A percentile compares a stretch with the other conserved stretches of the same genome.
Conservation (phyloP, 2,888 invertebrate genomes). For the Standfussiana lucernea region DNA sequence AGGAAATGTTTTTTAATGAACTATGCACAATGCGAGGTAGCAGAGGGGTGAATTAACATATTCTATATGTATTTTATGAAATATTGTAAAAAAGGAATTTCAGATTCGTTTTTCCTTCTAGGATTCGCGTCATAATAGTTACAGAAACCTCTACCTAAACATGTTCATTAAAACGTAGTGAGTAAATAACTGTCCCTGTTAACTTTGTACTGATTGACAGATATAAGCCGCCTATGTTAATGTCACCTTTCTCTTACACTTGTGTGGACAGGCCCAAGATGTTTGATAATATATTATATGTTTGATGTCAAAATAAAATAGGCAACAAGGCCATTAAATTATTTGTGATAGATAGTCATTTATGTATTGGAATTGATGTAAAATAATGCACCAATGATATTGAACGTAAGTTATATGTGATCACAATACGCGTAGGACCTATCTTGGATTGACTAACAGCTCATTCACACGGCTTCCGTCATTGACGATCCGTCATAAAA, state of each 20-base stretch:
- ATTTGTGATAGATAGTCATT: slow-evolving; percentile 43
- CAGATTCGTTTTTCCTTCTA: background rate
- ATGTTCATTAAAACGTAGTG: background rate
- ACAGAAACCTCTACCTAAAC: background rate
- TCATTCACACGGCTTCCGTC: too few species aligned
- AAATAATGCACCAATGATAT: slow-evolving; percentile 40
- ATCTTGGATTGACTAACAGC: background rate
- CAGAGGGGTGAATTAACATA: slow-evolving; percentile 21
- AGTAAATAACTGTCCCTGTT: background rate
- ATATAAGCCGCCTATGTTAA: background rate
- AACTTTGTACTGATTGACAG: background rate
- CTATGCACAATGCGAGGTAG: background rate
- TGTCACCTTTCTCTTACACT: slow-evolving; percentile 13
- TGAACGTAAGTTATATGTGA: slow-evolving; percentile 19
- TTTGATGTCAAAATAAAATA: slow-evolving; percentile 37
- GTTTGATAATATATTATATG: background rate
- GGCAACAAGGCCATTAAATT: slow-evolving; percentile 34
- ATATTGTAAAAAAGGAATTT: background rate
- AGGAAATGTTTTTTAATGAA: slow-evolving; percentile 14
- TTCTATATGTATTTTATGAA: background rate
- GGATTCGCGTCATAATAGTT: background rate
- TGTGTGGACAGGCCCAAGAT: slow-evolving; percentile 11
- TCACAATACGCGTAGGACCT: slow-evolving; percentile 15
- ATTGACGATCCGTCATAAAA: too few species aligned
- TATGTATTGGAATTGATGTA: slow-evolving; percentile 44